Evolutionary conservation across 2,113 vertebrate species (phyloP).

Genomic region (Cyanoramphus novaezelandiae): DNA sequence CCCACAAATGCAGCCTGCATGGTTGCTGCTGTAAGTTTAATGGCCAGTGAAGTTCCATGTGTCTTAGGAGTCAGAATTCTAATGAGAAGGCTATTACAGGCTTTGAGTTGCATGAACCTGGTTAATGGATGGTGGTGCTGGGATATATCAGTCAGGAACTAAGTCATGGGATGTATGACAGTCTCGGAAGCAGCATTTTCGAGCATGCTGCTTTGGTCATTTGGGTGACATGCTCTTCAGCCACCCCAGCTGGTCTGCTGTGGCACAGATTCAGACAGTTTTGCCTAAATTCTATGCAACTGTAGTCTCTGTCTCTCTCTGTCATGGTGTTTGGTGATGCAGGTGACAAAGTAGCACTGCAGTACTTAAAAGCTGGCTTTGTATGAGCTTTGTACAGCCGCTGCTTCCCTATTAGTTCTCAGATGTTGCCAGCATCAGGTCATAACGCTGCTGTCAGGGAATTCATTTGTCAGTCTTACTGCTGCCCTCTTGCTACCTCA

Average conservation of each 20-base stretch:
- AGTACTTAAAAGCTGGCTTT: neutral
- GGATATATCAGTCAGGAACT: neutral
- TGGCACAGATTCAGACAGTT: neutral
- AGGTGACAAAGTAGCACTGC: neutral
- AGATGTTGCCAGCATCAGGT: neutral
- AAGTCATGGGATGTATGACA: neutral
- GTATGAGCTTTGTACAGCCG: neutral
- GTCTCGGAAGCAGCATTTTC: neutral
- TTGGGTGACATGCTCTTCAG: neutral
- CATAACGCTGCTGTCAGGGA: neutral
- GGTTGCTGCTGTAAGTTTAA: neutral
- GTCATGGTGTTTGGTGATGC: neutral
- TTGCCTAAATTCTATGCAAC: neutral
- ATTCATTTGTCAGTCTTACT: neutral
- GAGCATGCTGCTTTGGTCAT: neutral
- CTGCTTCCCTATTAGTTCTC: neutral
- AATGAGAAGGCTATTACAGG: neutral
- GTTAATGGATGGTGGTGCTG: neutral
- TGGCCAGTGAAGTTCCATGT: neutral
- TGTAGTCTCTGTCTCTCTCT: neutral
- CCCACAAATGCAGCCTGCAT: neutral
- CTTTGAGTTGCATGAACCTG: neutral
- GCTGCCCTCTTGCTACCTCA: neutral
- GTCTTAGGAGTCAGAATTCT: neutral
- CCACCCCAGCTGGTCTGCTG: neutral